Evolutionary conservation across 2,888 invertebrate genomes (phyloP).

Genomic region (Timandra comae): DNA sequence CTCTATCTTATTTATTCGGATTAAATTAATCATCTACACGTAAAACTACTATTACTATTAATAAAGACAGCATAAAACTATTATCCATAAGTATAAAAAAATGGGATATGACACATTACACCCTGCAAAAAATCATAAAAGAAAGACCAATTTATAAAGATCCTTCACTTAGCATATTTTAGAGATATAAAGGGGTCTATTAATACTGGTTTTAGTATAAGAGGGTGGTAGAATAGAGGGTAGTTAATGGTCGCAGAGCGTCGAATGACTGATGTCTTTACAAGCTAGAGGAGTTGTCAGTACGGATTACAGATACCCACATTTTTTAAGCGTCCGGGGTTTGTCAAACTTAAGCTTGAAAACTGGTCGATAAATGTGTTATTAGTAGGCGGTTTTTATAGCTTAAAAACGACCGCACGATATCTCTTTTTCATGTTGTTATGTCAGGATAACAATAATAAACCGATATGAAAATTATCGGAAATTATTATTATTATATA

Average conservation of each 20-base stretch:
- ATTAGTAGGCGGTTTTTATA: too few relatives aligned
- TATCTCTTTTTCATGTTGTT: too few relatives aligned
- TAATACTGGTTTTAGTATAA: slow-evolving; percentile 35
- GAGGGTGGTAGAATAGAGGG: slow-evolving; percentile 47
- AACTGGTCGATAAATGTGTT: too few relatives aligned
- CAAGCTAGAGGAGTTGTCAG: slow-evolving; percentile 63
- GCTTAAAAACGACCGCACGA: too few relatives aligned
- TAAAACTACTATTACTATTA: too few relatives aligned
- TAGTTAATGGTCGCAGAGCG: slow-evolving; percentile 49
- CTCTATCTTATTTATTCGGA: too few relatives aligned
- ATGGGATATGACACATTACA: slow-evolving; percentile 70
- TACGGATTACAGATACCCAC: slow-evolving; percentile 28
- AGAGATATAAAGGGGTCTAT: slow-evolving; percentile 21
- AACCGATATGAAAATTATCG: too few relatives aligned
- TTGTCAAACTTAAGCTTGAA: slow-evolving; percentile 36
- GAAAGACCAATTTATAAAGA: slow-evolving; percentile 20
- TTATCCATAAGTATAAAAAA: slow-evolving; percentile 24
- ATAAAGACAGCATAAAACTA: slow-evolving; percentile 5
- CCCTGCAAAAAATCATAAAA: slow-evolving; percentile 27
- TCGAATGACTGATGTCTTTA: slow-evolving; percentile 73
- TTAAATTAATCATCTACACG: too few relatives aligned
- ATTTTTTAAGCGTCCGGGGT: slow-evolving; percentile 7
- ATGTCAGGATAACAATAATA: too few relatives aligned
- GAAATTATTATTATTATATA: too few relatives aligned
- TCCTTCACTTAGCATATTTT: slow-evolving; percentile 7